A percentile compares a stretch with the other conserved stretches of the same genome.
Evolutionary conservation across 2,888 invertebrate species (phyloP).

Genomic region (Phorcus lineatus): DNA sequence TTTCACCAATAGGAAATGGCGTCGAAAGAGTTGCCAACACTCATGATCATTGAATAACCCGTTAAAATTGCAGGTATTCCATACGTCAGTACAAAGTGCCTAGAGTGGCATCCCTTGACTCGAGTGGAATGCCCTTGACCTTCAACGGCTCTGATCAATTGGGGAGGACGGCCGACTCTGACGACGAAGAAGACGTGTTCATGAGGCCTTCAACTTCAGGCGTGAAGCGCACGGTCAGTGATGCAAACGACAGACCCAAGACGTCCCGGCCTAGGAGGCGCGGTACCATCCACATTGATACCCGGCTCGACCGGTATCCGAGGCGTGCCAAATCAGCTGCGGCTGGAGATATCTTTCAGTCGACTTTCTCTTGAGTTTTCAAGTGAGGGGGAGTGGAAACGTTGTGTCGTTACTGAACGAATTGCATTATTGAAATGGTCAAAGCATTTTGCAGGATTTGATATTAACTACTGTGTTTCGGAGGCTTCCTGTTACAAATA

Average conservation of each 20-base stretch:
- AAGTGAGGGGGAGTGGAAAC: too few relatives aligned
- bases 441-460: too few relatives aligned
- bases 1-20: too few relatives aligned
- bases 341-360: too few relatives aligned
- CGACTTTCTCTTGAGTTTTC: too few relatives aligned
- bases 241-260: background rate
- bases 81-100: background rate
- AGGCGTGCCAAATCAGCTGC: background rate
- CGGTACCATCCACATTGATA: background rate
- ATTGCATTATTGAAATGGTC: too few relatives aligned
- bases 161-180: background rate
- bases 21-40: too few relatives aligned
- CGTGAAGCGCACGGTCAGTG: background rate
- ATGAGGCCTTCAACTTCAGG: background rate
- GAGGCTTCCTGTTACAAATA: too few relatives aligned
- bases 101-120: background rate
- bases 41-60: too few relatives aligned
- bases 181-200: background rate
- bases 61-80: background rate
- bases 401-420: too few relatives aligned
- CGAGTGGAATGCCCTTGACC: background rate
- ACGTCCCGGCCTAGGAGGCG: background rate
- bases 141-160: background rate
- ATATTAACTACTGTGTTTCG: too few relatives aligned
- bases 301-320: background rate